These are phyloP conservation scores for Daboia siamensis DNA, from an alignment of 2,113 vertebrate genomes.

Conservation along the genomic window DNA sequence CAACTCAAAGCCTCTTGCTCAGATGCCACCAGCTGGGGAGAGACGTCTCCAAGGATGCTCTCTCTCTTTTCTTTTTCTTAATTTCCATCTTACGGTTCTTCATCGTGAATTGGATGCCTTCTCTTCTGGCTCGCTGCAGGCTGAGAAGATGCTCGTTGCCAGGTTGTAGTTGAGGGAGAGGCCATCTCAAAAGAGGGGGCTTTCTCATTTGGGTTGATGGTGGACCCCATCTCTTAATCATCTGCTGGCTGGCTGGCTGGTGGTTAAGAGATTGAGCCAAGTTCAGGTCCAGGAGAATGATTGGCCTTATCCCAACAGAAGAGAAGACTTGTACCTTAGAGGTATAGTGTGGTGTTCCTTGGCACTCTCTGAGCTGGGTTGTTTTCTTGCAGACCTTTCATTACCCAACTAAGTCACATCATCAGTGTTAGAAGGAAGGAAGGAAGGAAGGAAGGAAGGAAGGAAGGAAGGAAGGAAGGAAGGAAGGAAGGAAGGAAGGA, in stretches of 20 bases:
- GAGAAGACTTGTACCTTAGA: neutral
- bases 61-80: neutral
- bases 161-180: neutral
- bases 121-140: neutral
- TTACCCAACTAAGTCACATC: no score
- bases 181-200: neutral
- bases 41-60: neutral
- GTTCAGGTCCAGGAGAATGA: neutral
- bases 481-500: no score
- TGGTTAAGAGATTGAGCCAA: neutral
- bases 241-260: neutral
- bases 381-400: no score
- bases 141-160: neutral
- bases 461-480: no score
- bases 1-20: neutral
- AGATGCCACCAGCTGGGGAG: neutral
- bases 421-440: no score
- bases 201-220: neutral
- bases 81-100: neutral
- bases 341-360: no score
- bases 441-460: no score
- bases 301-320: neutral
- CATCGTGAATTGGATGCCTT: neutral
- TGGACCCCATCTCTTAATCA: neutral
- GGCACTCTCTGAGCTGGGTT: no score